Percentiles rank a stretch among this genome's conserved stretches.
phyloP scores from a whole-genome alignment of 2,113 vertebrate genomes.

The Pachycephala philippinensis region DNA sequence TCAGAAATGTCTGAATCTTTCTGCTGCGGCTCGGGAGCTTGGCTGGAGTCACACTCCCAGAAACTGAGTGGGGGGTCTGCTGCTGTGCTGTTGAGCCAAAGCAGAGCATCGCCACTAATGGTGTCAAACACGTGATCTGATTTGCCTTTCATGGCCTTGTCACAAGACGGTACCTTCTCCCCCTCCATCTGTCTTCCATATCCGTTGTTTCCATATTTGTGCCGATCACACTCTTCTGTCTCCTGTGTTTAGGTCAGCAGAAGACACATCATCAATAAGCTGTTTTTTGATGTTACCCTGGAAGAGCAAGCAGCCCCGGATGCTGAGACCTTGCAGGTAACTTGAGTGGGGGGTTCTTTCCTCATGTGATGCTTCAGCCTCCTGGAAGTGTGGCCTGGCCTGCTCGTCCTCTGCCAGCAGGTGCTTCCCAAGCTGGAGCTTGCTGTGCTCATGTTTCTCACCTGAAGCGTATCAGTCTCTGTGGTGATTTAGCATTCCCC shows the following conservation, averaged over 20 bases:
- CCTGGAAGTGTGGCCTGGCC: background rate
- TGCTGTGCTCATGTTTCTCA: background rate
- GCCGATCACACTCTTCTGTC: background rate
- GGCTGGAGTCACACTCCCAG: background rate
- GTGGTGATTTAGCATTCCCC: background rate
- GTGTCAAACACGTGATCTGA: background rate
- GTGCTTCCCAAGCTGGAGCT: background rate
- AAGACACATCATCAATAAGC: slow-evolving; percentile 87
- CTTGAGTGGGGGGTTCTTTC: background rate
- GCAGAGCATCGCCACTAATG: background rate
- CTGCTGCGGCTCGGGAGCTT: slow-evolving; percentile 8
- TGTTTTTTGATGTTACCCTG: slow-evolving; percentile 87
- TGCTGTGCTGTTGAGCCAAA: background rate
- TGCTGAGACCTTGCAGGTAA: slow-evolving; percentile 89
- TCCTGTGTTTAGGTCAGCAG: slow-evolving; percentile 81
- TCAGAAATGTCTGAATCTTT: slow-evolving; percentile 46
- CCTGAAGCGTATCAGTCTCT: background rate
- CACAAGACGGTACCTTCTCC: background rate
- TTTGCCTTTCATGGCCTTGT: background rate
- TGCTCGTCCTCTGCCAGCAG: background rate
- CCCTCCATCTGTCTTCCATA: background rate
- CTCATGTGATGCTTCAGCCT: background rate
- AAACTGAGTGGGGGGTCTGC: background rate
- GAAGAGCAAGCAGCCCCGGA: slow-evolving; percentile 79
- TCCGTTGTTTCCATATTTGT: background rate